Evolutionary conservation across 2,113 vertebrate species (phyloP).

Genomic region (Pantherophis guttatus): DNA sequence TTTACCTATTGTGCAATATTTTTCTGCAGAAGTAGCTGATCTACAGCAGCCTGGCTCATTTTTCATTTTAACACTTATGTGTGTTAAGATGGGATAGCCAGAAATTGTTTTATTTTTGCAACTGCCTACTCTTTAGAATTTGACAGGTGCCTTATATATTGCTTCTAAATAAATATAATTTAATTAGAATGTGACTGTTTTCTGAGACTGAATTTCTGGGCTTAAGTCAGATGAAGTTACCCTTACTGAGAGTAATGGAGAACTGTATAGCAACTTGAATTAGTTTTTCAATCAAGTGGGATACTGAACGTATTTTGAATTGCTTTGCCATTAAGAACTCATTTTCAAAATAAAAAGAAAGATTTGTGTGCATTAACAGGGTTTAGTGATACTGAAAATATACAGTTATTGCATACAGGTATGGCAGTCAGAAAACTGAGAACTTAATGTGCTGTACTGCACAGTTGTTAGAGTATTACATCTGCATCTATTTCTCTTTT

Average conservation of each 20-base stretch:
- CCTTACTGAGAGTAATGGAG: background rate
- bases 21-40: background rate
- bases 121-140: background rate
- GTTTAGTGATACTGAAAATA: background rate
- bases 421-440: background rate
- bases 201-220: background rate
- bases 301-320: background rate
- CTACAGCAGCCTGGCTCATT: no score
- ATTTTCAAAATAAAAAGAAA: background rate
- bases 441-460: background rate
- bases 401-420: background rate
- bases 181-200: background rate
- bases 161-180: background rate
- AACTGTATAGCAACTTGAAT: background rate
- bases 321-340: background rate
- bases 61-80: background rate
- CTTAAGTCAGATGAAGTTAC: background rate
- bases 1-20: background rate
- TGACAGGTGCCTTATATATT: background rate
- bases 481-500: background rate
- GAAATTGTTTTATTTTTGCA: background rate
- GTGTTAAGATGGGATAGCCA: background rate
- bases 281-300: background rate
- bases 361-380: background rate
- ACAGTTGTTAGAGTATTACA: background rate